Evolutionary conservation across 1,140 invertebrate genomes (phyloP), one percentile per base, ranked within the genome.

Genomic region (Popillia japonica): DNA sequence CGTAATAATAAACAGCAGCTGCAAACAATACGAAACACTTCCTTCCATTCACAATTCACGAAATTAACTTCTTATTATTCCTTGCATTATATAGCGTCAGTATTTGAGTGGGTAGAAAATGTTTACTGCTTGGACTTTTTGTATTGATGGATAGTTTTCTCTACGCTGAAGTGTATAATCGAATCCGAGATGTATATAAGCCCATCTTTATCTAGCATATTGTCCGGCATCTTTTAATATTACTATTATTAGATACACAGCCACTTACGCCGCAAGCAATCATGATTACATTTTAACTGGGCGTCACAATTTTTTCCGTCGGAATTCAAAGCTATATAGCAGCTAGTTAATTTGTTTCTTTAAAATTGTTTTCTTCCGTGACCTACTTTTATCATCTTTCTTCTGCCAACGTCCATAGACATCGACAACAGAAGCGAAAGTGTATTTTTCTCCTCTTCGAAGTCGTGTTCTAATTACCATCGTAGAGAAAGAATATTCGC

Each of bases 281-380:
- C 17, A 55, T 55, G 48, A 55, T 55, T 55, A 55, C 48, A 55
- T 55, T 55, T 55, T 55, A 55, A n/a, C 48, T 17, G 48, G 14
- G 14, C 48, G 17, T 55, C 48, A 55, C 17, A 10, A 48, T 48
- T 48, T 55, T 55, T 55, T 55, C 17, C 11, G 48, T 17, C 17
- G 48, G 48, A 55, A 55, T 55, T 14, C 17, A 55, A n/a, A 6
- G 48, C 48, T 55, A 55, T 55, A 55, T 17, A n/a, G 48, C 48
- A 6, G 17, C 48, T 55, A 55, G 14, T 55, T 55, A 55, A n/a
- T 55, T 55, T 55, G n/a, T 55, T 55, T 17, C 17, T 55, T 55
- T 55, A 55, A 55, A 55, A 55, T 55, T 55, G 17, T 55, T 55
- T 55, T 55, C 48, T 55, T 55, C 48, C 6, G 48, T 55, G 48